Conservation (phyloP, 2,113 vertebrate species). For the Colistium nudipinnis region DNA sequence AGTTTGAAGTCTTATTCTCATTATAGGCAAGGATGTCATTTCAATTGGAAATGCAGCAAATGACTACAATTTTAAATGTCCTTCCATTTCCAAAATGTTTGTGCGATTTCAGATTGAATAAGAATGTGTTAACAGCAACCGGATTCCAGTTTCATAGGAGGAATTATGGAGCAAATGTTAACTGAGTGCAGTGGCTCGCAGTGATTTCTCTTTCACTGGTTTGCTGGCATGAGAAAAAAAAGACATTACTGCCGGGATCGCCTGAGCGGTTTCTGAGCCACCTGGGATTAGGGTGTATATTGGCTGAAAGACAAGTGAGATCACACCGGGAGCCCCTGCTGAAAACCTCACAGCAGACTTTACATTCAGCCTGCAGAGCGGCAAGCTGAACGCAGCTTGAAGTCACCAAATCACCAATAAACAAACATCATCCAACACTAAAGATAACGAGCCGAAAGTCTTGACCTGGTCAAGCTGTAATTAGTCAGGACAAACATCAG, state of each 20-base stretch:
- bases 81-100: not conserved
- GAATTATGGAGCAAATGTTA: not conserved
- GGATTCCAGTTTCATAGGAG: not conserved
- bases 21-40: not conserved
- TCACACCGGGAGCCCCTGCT: constrained; percentile 16
- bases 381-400: not conserved
- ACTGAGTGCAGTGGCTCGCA: not conserved
- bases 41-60: not conserved
- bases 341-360: not conserved
- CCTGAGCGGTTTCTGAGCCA: not conserved
- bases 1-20: not conserved
- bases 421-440: no score
- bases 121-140: not conserved
- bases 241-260: constrained; percentile 9
- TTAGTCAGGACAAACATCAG: not conserved
- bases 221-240: constrained; percentile 6
- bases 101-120: not conserved
- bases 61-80: not conserved
- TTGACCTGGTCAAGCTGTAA: not conserved
- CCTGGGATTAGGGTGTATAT: constrained; percentile 26
- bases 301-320: constrained; percentile 8
- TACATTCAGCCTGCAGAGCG: not conserved
- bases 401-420: not conserved
- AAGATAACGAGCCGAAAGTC: no score
- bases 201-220: not conserved